These are phyloP conservation scores for Calephelis nemesis DNA, from an alignment of 1,140 invertebrate genomes.

Conservation along the genomic window DNA sequence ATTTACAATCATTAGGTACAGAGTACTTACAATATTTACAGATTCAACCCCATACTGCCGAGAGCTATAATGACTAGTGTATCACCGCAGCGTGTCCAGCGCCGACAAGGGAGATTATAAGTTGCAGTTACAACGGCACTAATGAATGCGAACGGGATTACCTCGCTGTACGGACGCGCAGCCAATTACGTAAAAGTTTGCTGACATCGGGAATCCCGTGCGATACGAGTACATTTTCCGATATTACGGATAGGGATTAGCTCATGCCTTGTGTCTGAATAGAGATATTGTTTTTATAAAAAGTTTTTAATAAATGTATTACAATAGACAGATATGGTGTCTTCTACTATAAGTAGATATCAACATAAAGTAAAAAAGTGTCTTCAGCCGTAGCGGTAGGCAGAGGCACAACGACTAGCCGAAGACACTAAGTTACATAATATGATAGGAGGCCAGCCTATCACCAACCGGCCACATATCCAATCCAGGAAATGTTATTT, in stretches of 20 bases:
- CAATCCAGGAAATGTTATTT: too few relatives aligned
- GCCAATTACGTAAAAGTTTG: constrained; percentile 63
- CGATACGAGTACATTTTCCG: constrained; percentile 44
- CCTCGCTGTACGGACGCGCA: constrained; percentile 36
- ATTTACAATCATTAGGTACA: neutral
- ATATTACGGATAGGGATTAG: constrained; percentile 29
- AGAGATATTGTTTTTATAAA: neutral
- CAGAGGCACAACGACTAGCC: too few relatives aligned
- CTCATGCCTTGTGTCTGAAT: constrained; percentile 20
- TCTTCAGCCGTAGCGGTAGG: too few relatives aligned
- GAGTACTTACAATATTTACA: neutral
- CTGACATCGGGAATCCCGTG: constrained; percentile 54
- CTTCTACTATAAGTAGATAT: too few relatives aligned
- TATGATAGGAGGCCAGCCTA: too few relatives aligned
- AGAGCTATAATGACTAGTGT: constrained; percentile 9
- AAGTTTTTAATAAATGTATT: too few relatives aligned
- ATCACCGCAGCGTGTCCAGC: constrained; percentile 15
- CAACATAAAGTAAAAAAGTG: too few relatives aligned
- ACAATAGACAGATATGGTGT: too few relatives aligned
- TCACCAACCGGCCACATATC: too few relatives aligned
- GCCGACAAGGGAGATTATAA: constrained; percentile 54
- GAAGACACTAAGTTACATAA: too few relatives aligned
- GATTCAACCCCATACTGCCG: neutral
- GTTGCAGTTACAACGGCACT: constrained; percentile 54
- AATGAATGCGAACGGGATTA: constrained; percentile 65